phyloP scores from a whole-genome alignment of 2,797 vertebrate genomes.

The Tadarida brasiliensis region DNA sequence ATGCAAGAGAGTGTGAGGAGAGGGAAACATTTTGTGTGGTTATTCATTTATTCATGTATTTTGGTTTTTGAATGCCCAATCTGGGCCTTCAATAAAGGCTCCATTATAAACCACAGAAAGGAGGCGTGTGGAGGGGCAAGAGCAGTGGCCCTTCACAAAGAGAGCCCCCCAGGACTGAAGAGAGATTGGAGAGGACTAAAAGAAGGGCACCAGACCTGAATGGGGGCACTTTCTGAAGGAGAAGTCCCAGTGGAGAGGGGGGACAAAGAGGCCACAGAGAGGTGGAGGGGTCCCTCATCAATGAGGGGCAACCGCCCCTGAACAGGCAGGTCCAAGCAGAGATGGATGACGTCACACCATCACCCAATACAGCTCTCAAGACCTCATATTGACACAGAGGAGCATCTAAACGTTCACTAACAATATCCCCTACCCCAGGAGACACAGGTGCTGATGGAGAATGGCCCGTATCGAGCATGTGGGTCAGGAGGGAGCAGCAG shows the following conservation, averaged over 20 bases:
- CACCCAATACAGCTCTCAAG: rapidly evolving
- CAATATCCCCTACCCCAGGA: background rate
- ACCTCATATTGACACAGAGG: background rate
- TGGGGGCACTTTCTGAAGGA: background rate
- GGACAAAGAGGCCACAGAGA: background rate
- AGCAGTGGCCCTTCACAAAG: rapidly evolving
- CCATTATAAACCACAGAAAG: rapidly evolving
- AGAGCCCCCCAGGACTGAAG: too few species aligned
- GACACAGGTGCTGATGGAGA: background rate
- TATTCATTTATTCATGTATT: background rate
- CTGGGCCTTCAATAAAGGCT: background rate
- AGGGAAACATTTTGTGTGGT: background rate
- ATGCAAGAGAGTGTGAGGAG: background rate
- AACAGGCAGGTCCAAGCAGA: background rate
- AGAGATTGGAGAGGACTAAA: background rate
- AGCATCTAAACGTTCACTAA: background rate
- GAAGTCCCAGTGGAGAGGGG: too few species aligned
- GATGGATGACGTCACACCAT: rapidly evolving
- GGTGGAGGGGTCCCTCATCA: background rate
- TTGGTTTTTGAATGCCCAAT: background rate
- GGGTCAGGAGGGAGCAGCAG: background rate
- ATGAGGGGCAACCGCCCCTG: background rate
- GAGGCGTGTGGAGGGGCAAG: background rate
- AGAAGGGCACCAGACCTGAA: background rate
- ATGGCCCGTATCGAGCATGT: background rate